Base-by-base conservation (phyloP, 2,888 invertebrate species). In the Philereme transversata region DNA sequence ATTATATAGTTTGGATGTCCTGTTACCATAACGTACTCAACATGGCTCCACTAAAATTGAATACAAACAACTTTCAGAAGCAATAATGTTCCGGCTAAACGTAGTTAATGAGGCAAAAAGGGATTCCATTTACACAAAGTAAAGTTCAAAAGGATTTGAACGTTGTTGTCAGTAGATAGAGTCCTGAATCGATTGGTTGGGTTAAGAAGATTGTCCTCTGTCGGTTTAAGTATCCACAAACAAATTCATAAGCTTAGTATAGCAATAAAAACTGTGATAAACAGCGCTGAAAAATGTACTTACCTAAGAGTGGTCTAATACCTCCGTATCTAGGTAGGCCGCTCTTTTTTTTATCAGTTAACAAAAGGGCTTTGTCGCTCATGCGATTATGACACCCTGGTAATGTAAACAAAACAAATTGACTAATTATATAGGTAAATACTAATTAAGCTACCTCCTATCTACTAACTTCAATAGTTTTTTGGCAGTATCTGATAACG, bases 11-110 rank as follows among this genome's bases (percentile, higher is more conserved):
- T 60, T 44, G 49, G 50, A 22, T 33, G 35, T 38, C 41, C 8
- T 45, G 57, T 60, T 35, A 36, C 55, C 53, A 51, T 57, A 60
- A 65, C 65, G 51, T 54, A 57, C 51, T 55, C 45, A 60, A 62
- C 60, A 56, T 57, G 57, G 50, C 47, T 50, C 45, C 49, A 59
- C 65, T 60, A 49, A 65, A 68, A 68, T 62, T 65, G 62, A 60
- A 64, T 58, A 60, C 65, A 65, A 68, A 65, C 64, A 64, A 64
- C 55, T 63, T 57, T 36, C 51, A 53, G 56, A 61, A 52, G 56
- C 64, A 56, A 59, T 64, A 55, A 63, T 65, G 60, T 62, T 38
- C 53, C 44, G 62, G 57, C 55, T 63, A 56, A 66, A 61, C 52
- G 60, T 58, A 54, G 46, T 51, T 54, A 60, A 64, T 63, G 63